A percentile compares a stretch with the other conserved stretches of the same genome.
Conservation (phyloP, 2,113 vertebrate genomes). For the Spilogale gracilis region DNA sequence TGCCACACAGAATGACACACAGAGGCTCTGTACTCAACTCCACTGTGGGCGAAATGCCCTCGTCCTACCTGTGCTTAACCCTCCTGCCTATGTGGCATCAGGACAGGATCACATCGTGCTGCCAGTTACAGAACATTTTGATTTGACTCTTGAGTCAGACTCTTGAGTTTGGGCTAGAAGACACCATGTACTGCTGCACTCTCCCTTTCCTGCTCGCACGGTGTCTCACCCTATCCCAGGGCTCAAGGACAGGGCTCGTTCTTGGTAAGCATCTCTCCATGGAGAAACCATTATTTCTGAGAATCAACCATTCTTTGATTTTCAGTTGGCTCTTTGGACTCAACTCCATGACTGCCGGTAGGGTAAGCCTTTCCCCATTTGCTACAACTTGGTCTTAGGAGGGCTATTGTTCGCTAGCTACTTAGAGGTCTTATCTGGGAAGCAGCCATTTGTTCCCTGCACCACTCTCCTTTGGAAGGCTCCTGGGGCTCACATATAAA, state of each 20-base stretch:
- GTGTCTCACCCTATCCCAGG: not conserved
- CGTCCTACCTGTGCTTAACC: not conserved
- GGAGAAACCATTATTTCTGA: not conserved
- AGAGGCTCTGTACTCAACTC: not conserved
- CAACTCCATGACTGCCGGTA: not conserved
- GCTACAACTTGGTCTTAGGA: not conserved
- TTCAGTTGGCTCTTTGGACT: not conserved
- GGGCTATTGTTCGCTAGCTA: not conserved
- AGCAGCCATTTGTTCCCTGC: not conserved
- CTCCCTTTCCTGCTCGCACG: not conserved
- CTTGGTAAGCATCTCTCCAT: not conserved
- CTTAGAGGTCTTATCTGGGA: not conserved
- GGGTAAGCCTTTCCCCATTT: not conserved
- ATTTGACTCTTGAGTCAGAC: not conserved
- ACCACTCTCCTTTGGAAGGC: no score
- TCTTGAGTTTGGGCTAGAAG: not conserved
- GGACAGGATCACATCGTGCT: not conserved
- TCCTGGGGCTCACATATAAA: not conserved
- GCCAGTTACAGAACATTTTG: not conserved
- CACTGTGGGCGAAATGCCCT: not conserved
- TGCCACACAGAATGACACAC: not conserved
- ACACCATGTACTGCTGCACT: fast-evolving
- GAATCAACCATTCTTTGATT: not conserved
- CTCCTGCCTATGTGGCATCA: not conserved
- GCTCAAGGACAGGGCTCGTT: not conserved